Base-by-base conservation (phyloP, 2,888 invertebrate genomes). In the Agrilus cyanescens region DNA sequence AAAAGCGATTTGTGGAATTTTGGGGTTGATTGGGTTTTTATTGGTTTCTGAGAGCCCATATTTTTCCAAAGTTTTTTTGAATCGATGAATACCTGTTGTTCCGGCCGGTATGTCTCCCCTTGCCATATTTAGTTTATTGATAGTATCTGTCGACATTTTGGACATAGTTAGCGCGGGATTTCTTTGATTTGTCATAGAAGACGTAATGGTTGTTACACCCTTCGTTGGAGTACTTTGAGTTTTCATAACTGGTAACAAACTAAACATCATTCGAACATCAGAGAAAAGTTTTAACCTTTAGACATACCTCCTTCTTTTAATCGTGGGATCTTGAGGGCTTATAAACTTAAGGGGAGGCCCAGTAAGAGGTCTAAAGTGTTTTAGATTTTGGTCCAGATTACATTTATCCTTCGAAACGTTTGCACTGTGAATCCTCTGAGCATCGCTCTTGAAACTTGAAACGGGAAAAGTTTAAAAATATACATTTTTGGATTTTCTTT, bases 241-340 rank as follows among this genome's bases (percentile, higher is more conserved):
- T 18, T 43, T 48, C 45, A 51, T 49, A 37, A 58, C 54, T 52
- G 54, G 52, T 46, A 56, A 51, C 37, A 72, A 69, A 57, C 72
- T 72, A 45, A 60, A 61, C 48, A 71, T 71, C 54, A 66, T 71
- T 32, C 71, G 71, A 25, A 25, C 10, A 25, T 25, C 25, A 25
- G 25, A 10, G 8, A 25, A 20, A 25, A 8, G 25, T 25, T 25
- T 25, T 38, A 29, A 42, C 37, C 47, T 44, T 44, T 39, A 45
- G 36, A 41, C 44, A 48, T 54, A 55, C 55, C 54, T 53, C 16
- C 49, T 47, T 37, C 51, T 38, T 37, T 53, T 55, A 30, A 46
- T 39, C n/a, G 49, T 47, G 13, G 50, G 38, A 25, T 49, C 52
- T 8, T 47, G 41, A 2, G 50, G 25, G 10, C 25, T 25, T 25